A percentile compares a stretch with the other conserved stretches of the same genome.
Evolutionary conservation across 2,888 invertebrate genomes (phyloP).

Genomic region (Parthenolecanium corni): DNA sequence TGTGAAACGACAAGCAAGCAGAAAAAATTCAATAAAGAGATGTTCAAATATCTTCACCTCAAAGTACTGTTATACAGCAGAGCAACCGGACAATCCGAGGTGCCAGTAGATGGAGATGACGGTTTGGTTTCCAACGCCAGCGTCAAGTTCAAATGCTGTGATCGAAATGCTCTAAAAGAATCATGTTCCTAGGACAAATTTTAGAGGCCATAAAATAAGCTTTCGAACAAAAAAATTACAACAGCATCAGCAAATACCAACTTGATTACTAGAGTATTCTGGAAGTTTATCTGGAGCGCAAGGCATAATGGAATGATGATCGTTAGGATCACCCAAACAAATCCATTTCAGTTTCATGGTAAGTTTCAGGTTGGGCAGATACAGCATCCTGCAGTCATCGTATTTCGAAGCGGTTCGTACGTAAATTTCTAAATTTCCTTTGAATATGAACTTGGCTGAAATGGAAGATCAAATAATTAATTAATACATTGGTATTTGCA

Average conservation of each 20-base stretch:
- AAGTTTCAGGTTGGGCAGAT: conserved; percentile 77
- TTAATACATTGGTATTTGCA: not conserved
- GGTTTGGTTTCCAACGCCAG: conserved; percentile 65
- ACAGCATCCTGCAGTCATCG: conserved; percentile 89
- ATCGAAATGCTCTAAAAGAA: conserved; percentile 88
- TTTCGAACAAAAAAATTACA: not conserved
- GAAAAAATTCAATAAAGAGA: no score
- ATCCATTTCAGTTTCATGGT: conserved; percentile 78
- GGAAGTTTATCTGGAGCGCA: conserved; percentile 93
- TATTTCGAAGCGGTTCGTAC: conserved; percentile 97
- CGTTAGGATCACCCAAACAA: conserved; percentile 84
- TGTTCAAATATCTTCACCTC: no score
- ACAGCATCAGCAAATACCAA: conserved; percentile 9
- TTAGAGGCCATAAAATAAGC: not conserved
- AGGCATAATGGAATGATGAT: conserved; percentile 89
- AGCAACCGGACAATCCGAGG: conserved; percentile 54
- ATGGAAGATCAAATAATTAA: conserved; percentile 25
- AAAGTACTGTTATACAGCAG: conserved; percentile 86
- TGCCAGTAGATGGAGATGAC: conserved; percentile 43
- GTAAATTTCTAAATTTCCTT: conserved; percentile 87
- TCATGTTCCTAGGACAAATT: conserved; percentile 61
- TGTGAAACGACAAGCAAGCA: no score
- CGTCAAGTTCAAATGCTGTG: conserved; percentile 67
- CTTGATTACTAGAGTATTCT: conserved; percentile 87
- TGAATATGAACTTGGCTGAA: conserved; percentile 70